Percentiles rank a stretch among this genome's conserved stretches.
phyloP scores from a whole-genome alignment of 2,888 invertebrate genomes.

The Andrena praecox region DNA sequence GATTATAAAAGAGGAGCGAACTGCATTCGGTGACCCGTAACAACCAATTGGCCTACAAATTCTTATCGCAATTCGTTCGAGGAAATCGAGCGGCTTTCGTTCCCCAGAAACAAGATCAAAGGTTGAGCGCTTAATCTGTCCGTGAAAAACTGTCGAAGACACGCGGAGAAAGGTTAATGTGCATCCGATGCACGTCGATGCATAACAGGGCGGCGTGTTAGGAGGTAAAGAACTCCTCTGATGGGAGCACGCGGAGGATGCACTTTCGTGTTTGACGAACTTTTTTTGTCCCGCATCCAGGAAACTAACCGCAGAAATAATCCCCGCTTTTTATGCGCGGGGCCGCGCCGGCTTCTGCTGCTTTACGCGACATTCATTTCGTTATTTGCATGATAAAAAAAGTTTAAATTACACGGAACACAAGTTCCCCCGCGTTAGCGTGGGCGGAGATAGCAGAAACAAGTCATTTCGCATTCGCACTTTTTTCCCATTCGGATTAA shows the following conservation, averaged over 20 bases:
- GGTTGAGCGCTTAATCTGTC: not conserved
- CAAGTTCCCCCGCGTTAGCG: not conserved
- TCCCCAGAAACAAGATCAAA: not conserved
- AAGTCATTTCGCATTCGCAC: not conserved
- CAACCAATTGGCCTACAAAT: no score
- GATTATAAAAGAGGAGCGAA: no score
- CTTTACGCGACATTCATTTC: conserved; percentile 38
- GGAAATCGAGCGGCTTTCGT: not conserved
- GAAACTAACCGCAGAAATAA: conserved; percentile 46
- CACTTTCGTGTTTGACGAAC: conserved; percentile 57
- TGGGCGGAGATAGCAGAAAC: not conserved
- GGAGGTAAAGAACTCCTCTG: conserved; percentile 15
- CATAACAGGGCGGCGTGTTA: conserved; percentile 35
- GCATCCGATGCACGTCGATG: conserved; percentile 36
- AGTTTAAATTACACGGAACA: conserved; percentile 27
- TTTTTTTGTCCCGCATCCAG: conserved; percentile 33
- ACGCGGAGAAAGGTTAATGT: not conserved
- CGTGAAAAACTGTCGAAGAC: not conserved
- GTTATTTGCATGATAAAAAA: conserved; percentile 54
- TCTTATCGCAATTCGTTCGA: not conserved
- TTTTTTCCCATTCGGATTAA: not conserved
- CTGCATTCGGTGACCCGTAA: no score
- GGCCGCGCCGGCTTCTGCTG: conserved; percentile 7
- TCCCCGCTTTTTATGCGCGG: conserved; percentile 56
- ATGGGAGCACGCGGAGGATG: conserved; percentile 16